Evolutionary conservation across 2,888 invertebrate genomes (phyloP).

Genomic region (Tachina grossa): DNA sequence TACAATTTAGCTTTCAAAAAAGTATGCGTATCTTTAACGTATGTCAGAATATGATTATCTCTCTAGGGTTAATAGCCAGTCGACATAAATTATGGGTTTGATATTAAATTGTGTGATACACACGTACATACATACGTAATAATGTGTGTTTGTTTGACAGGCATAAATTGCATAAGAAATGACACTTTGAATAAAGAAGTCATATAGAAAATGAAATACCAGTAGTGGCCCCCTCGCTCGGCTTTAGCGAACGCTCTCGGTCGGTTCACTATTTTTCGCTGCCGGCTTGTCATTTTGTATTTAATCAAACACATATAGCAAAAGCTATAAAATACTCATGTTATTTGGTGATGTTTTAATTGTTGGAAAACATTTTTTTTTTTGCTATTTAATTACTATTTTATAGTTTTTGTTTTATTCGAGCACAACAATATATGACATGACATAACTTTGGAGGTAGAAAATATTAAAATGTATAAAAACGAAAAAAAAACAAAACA

Average conservation of each 20-base stretch:
- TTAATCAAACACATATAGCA: constrained; percentile 40
- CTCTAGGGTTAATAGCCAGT: constrained; percentile 18
- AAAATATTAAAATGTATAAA: constrained; percentile 10
- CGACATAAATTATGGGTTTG: constrained; percentile 19
- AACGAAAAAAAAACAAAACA: neutral
- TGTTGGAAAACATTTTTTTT: constrained; percentile 3
- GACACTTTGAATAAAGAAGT: constrained; percentile 66
- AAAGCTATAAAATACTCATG: constrained; percentile 39
- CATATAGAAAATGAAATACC: constrained; percentile 44
- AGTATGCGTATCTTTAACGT: no score
- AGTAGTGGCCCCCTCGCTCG: constrained; percentile 10
- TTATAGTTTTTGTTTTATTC: constrained; percentile 4
- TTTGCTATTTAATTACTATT: neutral
- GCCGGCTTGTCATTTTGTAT: constrained; percentile 39
- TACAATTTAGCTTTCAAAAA: no score
- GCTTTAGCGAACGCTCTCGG: neutral
- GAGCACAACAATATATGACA: neutral
- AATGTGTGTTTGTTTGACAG: constrained; percentile 36
- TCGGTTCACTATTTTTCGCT: neutral
- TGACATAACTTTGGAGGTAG: constrained; percentile 24
- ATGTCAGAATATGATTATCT: no score
- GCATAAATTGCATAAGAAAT: constrained; percentile 61
- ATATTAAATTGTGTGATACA: constrained; percentile 4
- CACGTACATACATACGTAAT: neutral
- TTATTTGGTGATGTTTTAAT: constrained; percentile 27